A percentile compares a stretch with the other conserved stretches of the same genome.
These are phyloP conservation scores for Ochotona curzoniae DNA, from an alignment of 2,113 vertebrate genomes.

Conservation along the genomic window DNA sequence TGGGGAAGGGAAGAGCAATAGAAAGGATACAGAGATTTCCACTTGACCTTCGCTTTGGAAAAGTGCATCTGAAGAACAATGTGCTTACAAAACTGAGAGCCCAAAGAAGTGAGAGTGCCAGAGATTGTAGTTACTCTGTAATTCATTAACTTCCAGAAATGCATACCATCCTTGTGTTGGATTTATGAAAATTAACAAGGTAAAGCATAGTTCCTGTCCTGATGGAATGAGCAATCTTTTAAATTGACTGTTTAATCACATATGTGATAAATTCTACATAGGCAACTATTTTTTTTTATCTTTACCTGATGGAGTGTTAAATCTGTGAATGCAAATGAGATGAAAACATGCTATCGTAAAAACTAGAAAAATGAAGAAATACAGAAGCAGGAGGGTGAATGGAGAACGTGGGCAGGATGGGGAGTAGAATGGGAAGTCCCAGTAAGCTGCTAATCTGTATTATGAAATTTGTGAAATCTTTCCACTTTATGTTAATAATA, in stretches of 20 bases:
- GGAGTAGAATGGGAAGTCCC: no score
- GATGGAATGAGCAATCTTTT: not conserved
- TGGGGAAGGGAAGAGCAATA: not conserved
- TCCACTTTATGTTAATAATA: no score
- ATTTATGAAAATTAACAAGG: not conserved
- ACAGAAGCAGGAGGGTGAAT: no score
- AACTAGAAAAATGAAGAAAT: no score
- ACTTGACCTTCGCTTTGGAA: not conserved
- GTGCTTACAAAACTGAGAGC: not conserved
- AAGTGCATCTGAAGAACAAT: not conserved
- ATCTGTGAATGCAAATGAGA: no score
- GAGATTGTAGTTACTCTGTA: not conserved
- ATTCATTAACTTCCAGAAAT: not conserved
- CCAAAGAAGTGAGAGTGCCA: not conserved
- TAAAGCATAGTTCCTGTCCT: not conserved
- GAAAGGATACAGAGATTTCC: not conserved
- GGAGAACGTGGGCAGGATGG: no score
- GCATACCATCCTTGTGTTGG: no score
- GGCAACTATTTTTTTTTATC: not conserved
- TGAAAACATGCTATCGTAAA: no score
- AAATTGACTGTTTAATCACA: not conserved
- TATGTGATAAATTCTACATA: not conserved
- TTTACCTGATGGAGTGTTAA: no score
- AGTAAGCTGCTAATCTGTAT: no score
- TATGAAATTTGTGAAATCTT: no score